Evolutionary conservation across 1,140 invertebrate genomes (phyloP), one percentile per base, ranked within the genome.

Genomic region (Papilio polytes): DNA sequence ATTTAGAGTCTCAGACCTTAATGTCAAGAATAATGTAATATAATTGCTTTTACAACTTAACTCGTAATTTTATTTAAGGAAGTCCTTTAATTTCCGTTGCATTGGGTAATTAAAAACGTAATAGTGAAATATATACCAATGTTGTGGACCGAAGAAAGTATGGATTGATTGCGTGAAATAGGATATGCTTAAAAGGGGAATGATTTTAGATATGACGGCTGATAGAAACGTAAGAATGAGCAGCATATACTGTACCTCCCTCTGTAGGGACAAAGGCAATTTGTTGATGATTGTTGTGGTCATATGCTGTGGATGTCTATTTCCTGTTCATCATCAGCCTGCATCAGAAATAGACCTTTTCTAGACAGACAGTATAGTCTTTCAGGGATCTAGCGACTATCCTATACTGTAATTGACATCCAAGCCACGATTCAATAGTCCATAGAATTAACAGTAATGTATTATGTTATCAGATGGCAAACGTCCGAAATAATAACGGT

Each of bases 391-490:
- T 6, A 56, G 7, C 15, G 2, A 18, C 2, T 56, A 56, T 20
- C 12, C n/a, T n/a, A 20, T 56, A 56, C 20, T 59, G 9, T 20
- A 59, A 10, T 70, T 31, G 7, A 18, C 31, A 70, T 70, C 26
- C 63, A 18, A 9, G 15, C 1, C 26, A 70, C 63, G 63, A 15
- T 70, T 36, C 63, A 70, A 70, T 70, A 70, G 63, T 26, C 36
- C 22, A 12, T 63, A 31, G 63, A 70, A 70, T 70, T 70, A 70
- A 31, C 63, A 36, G 22, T 70, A 70, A 63, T 63, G 8, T 63
- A 26, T 63, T 63, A 56, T 78, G 9, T 78, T 78, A 78, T 78
- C 76, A 59, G 76, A 78, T 78, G 59, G 76, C 53, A 9, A 78
- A 36, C 53, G 76, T 10, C 56, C 46, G 46, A 51, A 76, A 76